These are phyloP conservation scores for Notiomystis cincta DNA, from an alignment of 2,113 vertebrate genomes.

Conservation along the genomic window DNA sequence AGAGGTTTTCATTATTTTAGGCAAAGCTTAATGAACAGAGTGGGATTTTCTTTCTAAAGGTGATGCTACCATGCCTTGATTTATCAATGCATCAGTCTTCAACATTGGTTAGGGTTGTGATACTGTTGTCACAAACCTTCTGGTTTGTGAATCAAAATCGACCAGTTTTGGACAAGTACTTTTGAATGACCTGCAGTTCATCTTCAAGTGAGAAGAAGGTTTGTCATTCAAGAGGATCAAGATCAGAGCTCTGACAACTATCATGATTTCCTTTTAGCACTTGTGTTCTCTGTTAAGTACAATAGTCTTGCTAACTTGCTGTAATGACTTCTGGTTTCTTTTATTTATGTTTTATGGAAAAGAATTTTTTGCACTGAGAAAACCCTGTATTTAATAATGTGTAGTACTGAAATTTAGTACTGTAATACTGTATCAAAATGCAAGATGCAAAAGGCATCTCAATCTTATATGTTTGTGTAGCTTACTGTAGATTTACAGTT, in stretches of 20 bases:
- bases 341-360: neutral
- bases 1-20: neutral
- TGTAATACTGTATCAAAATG: neutral
- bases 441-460: neutral
- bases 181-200: neutral
- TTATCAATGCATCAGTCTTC: rapidly evolving
- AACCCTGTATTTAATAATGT: neutral
- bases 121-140: neutral
- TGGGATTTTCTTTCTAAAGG: neutral
- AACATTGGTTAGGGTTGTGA: too few species aligned
- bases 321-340: neutral
- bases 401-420: neutral
- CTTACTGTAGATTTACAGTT: neutral
- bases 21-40: neutral
- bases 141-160: neutral
- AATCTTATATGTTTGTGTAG: neutral
- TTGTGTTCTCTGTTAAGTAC: neutral
- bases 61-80: neutral
- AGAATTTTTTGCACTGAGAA: neutral
- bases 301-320: neutral
- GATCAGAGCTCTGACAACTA: neutral
- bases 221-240: neutral
- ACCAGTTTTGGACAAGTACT: neutral
- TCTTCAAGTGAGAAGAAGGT: neutral
- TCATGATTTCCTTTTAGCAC: neutral